Percentiles rank a stretch among this genome's conserved stretches.
These are phyloP conservation scores for Corbicula japonica DNA, from an alignment of 2,888 invertebrate species.

Conservation along the genomic window DNA sequence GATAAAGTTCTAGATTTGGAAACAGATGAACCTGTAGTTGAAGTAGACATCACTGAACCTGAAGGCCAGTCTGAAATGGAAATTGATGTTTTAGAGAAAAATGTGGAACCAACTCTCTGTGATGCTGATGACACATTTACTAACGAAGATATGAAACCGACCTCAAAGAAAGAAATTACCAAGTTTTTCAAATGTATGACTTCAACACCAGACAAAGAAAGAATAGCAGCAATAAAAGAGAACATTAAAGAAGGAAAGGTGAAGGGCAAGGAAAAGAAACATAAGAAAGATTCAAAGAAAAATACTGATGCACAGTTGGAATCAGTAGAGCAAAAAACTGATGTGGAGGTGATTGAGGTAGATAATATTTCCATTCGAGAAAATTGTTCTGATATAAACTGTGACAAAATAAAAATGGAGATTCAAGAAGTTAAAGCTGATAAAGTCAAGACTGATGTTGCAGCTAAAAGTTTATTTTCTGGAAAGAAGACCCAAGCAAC, in stretches of 20 bases:
- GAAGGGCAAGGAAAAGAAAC: slow-evolving; percentile 2
- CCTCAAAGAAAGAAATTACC: slow-evolving; percentile 4
- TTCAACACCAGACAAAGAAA: slow-evolving; percentile 63
- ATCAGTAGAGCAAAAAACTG: background rate
- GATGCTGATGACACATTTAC: background rate
- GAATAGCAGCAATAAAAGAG: too few species aligned
- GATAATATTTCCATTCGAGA: background rate
- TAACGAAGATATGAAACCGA: too few species aligned
- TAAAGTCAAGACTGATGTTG: background rate
- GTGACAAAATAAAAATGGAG: background rate
- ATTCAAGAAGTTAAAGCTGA: background rate
- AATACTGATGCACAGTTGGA: background rate
- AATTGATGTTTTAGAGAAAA: too few species aligned
- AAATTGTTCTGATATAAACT: background rate
- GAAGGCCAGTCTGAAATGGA: slow-evolving; percentile 5
- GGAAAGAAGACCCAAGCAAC: slow-evolving; percentile 65
- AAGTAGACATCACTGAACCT: background rate
- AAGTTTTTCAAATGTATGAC: slow-evolving; percentile 42
- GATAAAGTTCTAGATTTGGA: too few species aligned
- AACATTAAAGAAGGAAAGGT: slow-evolving; percentile 25
- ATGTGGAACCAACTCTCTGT: background rate
- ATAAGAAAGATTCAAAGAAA: background rate
- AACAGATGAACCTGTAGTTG: background rate
- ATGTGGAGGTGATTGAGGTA: background rate
- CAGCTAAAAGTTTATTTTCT: background rate